Base-by-base conservation (phyloP, 2,113 vertebrate genomes). In the Archilochus colubris region DNA sequence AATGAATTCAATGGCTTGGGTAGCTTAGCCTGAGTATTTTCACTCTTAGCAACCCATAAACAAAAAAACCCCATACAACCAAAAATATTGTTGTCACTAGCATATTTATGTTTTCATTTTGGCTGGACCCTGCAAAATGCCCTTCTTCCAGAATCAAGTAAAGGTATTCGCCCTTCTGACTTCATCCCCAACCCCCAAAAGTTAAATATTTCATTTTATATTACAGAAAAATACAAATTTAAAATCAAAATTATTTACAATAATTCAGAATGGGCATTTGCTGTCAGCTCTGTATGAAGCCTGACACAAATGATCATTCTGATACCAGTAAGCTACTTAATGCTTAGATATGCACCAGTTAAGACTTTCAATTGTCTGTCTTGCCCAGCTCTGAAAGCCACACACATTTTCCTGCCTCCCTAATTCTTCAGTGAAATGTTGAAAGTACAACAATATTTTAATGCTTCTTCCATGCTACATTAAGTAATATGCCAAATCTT, bases 171-270 rank as follows among this genome's bases (percentile, higher is more conserved):
- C 83, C 82, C 67, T 85, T 89, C 83, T 6, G 30, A 68, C 78
- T 63, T 89, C 64, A 72, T 80, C 73, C 92, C 82, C 90, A 15
- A 23, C 79, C 85, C 92, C 86, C 44, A 54, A n/a, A 94, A 96
- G 94, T 97, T 96, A 97, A 94, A 97, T 97, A 97, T 96, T 98
- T 97, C 67, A 97, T 97, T 97, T 97, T 97, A 97, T 97, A 94
- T 97, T 98, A 97, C 97, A 97, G 86, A 96, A 97, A 97, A 97
- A 97, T 97, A 97, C 97, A 96, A 72, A 93, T 93, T 94, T 95
- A 21, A 94, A 97, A 96, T 87, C 96, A 83, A 97, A 96, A 78
- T 93, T 98, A 97, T 97, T 94, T 97, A 97, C 76, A 97, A 38
- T 93, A 96, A 95, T 90, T 96, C 94, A 97, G 97, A 97, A 97